A percentile compares a stretch with the other conserved stretches of the same genome.
phyloP scores from a whole-genome alignment of 2,888 invertebrate genomes.

The Thumatha senex region DNA sequence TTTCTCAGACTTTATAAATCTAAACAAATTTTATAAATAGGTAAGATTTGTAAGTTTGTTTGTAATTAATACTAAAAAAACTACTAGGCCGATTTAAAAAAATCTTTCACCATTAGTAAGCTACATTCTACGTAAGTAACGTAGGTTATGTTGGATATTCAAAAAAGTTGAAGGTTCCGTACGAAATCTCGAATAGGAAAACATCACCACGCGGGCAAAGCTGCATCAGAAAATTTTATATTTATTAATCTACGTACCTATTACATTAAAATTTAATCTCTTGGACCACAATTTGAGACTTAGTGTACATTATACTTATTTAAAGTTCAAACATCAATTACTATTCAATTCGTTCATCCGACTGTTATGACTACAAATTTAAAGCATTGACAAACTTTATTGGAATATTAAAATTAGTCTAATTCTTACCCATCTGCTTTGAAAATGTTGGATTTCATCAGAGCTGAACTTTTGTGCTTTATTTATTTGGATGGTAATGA shows the following conservation, averaged over 20 bases:
- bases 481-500: not conserved
- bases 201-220: too few relatives aligned
- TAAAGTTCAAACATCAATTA: conserved; percentile 43
- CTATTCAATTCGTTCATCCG: conserved; percentile 34
- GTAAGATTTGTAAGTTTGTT: too few relatives aligned
- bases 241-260: not conserved
- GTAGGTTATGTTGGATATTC: too few relatives aligned
- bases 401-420: conserved; percentile 21
- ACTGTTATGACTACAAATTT: conserved; percentile 27
- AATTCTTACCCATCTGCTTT: not conserved
- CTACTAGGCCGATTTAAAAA: too few relatives aligned
- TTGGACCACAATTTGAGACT: conserved; percentile 9
- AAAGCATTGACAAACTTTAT: conserved; percentile 32
- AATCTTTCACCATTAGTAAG: too few relatives aligned
- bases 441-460: not conserved
- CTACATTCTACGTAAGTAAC: too few relatives aligned
- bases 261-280: not conserved
- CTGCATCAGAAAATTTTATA: too few relatives aligned
- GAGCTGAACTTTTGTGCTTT: not conserved
- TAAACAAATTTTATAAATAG: too few relatives aligned
- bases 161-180: too few relatives aligned
- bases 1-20: too few relatives aligned
- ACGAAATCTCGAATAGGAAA: too few relatives aligned
- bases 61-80: too few relatives aligned
- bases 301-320: conserved; percentile 30